Evolutionary conservation across 2,888 invertebrate species (phyloP), one percentile per base, ranked within the genome.

Genomic region (Polydrusus pterygomalis): DNA sequence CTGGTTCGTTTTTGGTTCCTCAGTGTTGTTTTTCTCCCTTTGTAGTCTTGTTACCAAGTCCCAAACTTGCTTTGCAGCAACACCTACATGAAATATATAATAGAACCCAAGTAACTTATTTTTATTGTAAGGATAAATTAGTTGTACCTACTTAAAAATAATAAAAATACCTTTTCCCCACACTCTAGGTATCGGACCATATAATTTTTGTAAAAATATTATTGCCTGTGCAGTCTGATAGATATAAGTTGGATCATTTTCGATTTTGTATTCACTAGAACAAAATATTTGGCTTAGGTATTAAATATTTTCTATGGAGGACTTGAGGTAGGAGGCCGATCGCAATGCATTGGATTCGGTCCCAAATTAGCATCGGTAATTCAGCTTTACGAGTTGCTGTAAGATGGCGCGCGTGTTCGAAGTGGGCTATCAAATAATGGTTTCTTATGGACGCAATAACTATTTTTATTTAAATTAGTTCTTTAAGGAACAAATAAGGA

Each of bases 191-290:
- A 98, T 96, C 70, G 95, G 93, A 0, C 98, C 98, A 86, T 95
- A 98, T 34, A 96, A 87, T 74, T 93, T 93, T 85, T 98, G 97
- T 75, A 98, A 89, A 34, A 93, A 93, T 79, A 96, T 93, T 68
- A 98, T 88, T 0, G 97, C 95, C 84, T 95, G 93, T 0, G 98
- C 97, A 0, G 95, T 93, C 87, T 96, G 94, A 87, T 95, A 96
- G 64, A 98, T 89, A 80, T 94, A 93, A 0, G 96, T 95, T 0
- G 96, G 95, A 87, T 98, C 98, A 79, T 95, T 95, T 86, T 98
- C 96, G 72, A 98, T 88, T 78, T 93, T 92, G 83, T 94, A 95
- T 86, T 98, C 98, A 75, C 93, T 93, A 83, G 80, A 84, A 86
- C 25, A 38, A 49, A 70, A 34, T 34, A 20, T 51, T 20, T 2